Base-by-base conservation (phyloP, 2,797 vertebrate genomes). In the Helostoma temminkii region DNA sequence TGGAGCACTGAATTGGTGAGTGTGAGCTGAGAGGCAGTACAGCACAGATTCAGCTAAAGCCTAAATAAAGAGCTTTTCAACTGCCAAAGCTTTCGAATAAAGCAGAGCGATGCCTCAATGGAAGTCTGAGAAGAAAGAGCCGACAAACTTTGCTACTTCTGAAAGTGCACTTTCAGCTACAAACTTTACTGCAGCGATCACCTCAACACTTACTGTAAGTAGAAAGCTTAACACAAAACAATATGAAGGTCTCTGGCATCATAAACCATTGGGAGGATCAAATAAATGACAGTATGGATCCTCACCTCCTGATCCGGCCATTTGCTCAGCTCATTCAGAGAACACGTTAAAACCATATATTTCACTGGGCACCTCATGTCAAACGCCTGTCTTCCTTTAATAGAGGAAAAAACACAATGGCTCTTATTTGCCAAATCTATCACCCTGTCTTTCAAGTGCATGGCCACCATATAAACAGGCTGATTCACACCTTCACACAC, bases 361-460 rank as follows among this genome's bases (percentile, higher is more conserved):
- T 88, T 78, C 64, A 73, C 50, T 70, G 59, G 71, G 87, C 88
- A 79, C 43, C 67, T 78, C 34, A 82, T 78, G 89, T 91, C 91
- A 93, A 93, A 92, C 24, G 73, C 73, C 81, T 39, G 78, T 90
- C 92, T 92, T 94, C 93, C 91, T 93, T 89, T 81, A 84, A 45
- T 54, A n/a, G 70, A 80, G 87, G 50, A 16, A 71, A 82, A 79
- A 85, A 76, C 36, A 87, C 89, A 89, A 88, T 82, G 58, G 69
- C 82, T 14, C 54, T 82, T 75, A 94, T 94, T 94, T 91, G 92
- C 71, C 77, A 89, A 92, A 93, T 93, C 81, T 92, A 82, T 89
- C 92, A 82, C 91, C 91, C 81, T 81, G 74, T 91, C 93, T 94
- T 94, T 94, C 93, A 94, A 94, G 93, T 94, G 93, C 93, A 94